Evolutionary conservation across 1,140 invertebrate genomes (phyloP), one percentile per base, ranked within the genome.

Genomic region (Drosophila leontia): DNA sequence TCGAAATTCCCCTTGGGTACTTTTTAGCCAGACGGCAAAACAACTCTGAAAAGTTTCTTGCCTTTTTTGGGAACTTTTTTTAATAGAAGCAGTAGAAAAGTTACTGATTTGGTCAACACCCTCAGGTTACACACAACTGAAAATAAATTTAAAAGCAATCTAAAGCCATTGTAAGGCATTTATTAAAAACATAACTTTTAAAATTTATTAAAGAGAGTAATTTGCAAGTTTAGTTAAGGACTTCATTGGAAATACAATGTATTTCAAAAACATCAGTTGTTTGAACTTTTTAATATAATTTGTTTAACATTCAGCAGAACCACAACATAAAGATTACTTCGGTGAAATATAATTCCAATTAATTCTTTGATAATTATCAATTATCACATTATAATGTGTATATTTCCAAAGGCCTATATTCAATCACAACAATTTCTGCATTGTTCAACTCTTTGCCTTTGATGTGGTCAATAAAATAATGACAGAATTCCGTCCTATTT

Each of bases 391-490:
- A 2, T 23, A 17, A 17, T 29, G n/a, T 23, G 13, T 29, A 11
- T 12, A 9, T 7, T 3, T 17, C 17, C n/a, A 7, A 17, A 34
- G n/a, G n/a, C n/a, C 17, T 53, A 17, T 13, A 23, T 15, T 19
- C 4, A 19, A 3, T 19, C 9, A 23, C 2, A 12, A 7, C 4
- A 45, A 12, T 45, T 19, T 12, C 47, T n/a, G 1, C 9, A 50
- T n/a, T 26, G 2, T 29, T 23, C 5, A 45, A 11, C 11, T 45
- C 6, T 15, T 15, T 13, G 23, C 23, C 7, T 26, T 48, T 51
- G 29, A 51, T 51, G 50, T 53, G 50, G 50, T 19, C 50, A 53
- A 34, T 12, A n/a, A 34, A 51, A 34, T 51, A 53, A 53, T 37
- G 12, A 37, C 12, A 19, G 7, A 53, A 19, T 35, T 19, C 17